Conservation (phyloP, 92 coral and sea anemone species). For the Blastomussa wellsi region DNA sequence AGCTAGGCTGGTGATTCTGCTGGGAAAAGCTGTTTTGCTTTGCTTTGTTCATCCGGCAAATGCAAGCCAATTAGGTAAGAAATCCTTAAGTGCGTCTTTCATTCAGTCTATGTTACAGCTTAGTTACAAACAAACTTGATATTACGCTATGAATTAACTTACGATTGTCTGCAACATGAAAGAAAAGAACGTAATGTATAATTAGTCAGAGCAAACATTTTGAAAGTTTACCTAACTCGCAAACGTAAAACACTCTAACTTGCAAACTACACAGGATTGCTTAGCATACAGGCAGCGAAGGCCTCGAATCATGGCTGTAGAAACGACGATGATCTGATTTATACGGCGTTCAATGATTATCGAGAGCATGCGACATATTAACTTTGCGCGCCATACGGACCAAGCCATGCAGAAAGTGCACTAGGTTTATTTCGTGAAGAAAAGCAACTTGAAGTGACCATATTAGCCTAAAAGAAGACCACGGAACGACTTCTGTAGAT, state of each 20-base stretch:
- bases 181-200: neutral
- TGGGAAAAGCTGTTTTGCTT: neutral
- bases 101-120: neutral
- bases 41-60: conserved; percentile 1
- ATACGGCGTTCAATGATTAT: neutral
- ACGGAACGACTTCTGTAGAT: neutral
- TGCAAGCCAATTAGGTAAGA: conserved; percentile 16
- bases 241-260: neutral
- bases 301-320: neutral
- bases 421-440: neutral
- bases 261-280: neutral
- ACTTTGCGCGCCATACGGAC: neutral
- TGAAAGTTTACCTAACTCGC: neutral
- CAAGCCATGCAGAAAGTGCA: neutral
- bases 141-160: neutral
- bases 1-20: neutral
- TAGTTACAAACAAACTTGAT: neutral
- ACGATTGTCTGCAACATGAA: neutral
- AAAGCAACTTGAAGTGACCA: neutral
- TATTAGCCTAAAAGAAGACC: neutral
- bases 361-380: neutral
- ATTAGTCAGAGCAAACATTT: neutral
- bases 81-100: neutral
- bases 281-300: neutral
- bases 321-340: neutral